Conservation (phyloP, 1,140 invertebrate species). For the Ceratina calcarata region DNA sequence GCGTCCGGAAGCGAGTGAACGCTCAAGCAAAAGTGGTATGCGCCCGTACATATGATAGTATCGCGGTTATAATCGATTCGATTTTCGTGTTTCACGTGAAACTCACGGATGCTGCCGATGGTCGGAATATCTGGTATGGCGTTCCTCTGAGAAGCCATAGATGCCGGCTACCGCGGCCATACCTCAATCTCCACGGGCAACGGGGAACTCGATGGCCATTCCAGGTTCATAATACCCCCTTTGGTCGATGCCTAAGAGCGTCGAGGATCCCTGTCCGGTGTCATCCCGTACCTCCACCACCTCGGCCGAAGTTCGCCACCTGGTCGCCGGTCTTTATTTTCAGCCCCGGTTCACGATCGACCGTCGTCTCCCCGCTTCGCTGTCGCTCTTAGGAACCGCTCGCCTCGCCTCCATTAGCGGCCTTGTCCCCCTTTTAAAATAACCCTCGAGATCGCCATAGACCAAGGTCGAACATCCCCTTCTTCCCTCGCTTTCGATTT, state of each 20-base stretch:
- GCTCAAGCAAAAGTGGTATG: slow-evolving; percentile 13
- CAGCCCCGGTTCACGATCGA: slow-evolving; percentile 32
- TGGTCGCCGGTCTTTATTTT: slow-evolving; percentile 41
- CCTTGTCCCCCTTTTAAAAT: slow-evolving; percentile 52
- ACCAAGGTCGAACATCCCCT: slow-evolving; percentile 25
- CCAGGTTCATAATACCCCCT: slow-evolving; percentile 57
- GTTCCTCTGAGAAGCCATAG: slow-evolving; percentile 77
- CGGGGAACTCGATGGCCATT: slow-evolving; percentile 43
- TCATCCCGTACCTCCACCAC: slow-evolving; percentile 21
- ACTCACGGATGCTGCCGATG: slow-evolving; percentile 74
- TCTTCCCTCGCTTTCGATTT: not conserved
- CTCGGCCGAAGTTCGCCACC: not conserved
- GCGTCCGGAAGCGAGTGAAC: not conserved
- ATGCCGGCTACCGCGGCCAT: slow-evolving; percentile 80
- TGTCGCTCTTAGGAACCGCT: slow-evolving; percentile 31
- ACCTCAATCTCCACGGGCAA: slow-evolving; percentile 67
- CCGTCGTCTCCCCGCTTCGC: slow-evolving; percentile 35
- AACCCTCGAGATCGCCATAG: slow-evolving; percentile 16
- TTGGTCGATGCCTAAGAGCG: slow-evolving; percentile 35
- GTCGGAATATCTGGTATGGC: slow-evolving; percentile 70
- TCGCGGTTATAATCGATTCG: slow-evolving; percentile 31
- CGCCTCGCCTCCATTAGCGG: slow-evolving; percentile 45
- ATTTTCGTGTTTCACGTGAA: slow-evolving; percentile 36
- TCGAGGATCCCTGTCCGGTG: slow-evolving; percentile 32
- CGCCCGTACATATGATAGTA: not conserved